Evolutionary conservation across 2,888 invertebrate genomes (phyloP).

Genomic region (Amphipyra berbera): DNA sequence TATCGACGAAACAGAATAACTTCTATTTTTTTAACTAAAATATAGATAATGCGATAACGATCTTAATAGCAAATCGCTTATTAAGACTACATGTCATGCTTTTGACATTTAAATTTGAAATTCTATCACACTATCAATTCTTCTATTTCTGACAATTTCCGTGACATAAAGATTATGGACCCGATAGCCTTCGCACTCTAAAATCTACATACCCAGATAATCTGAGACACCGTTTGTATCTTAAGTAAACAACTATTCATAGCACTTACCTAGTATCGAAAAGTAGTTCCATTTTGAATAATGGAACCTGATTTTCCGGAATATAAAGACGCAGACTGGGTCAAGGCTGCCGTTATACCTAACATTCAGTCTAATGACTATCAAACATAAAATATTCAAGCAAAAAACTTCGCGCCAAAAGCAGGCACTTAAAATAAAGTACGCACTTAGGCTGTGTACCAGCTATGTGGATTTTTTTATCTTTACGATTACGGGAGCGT

Average conservation of each 20-base stretch:
- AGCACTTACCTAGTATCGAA: constrained; percentile 43
- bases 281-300: constrained; percentile 51
- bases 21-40: neutral
- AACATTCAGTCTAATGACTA: constrained; percentile 45
- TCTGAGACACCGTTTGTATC: constrained; percentile 33
- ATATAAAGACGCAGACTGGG: constrained; percentile 45
- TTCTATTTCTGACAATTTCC: constrained; percentile 44
- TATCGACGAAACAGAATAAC: neutral
- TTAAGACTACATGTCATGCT: constrained; percentile 17
- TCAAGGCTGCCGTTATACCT: constrained; percentile 53
- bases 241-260: constrained; percentile 51
- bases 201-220: constrained; percentile 46
- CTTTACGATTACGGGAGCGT: constrained; percentile 69
- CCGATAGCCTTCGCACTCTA: constrained; percentile 52
- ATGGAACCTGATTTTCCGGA: constrained; percentile 54
- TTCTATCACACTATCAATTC: constrained; percentile 26
- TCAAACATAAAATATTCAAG: constrained; percentile 38
- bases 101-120: constrained; percentile 41
- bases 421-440: constrained; percentile 48
- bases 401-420: constrained; percentile 39
- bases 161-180: constrained; percentile 41
- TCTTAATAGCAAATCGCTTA: neutral
- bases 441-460: constrained; percentile 46
- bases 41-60: neutral
- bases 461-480: constrained; percentile 64